These are phyloP conservation scores for Coleophora deauratella DNA, from an alignment of 2,888 invertebrate genomes.

Conservation along the genomic window DNA sequence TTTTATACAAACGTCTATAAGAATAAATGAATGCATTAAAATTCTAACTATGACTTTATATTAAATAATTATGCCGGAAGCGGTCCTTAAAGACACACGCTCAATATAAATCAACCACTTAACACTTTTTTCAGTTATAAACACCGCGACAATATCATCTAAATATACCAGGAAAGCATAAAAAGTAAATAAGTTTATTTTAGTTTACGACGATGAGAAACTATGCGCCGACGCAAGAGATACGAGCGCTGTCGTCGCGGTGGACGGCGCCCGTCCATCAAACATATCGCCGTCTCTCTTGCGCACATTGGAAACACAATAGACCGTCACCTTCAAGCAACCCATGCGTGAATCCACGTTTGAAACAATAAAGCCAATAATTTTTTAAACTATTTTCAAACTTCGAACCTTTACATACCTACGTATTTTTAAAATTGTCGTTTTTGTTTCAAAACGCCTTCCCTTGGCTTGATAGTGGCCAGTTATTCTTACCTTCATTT, in stretches of 20 bases:
- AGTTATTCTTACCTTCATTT: conserved; percentile 15
- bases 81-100: conserved; percentile 52
- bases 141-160: conserved; percentile 59
- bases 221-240: conserved; percentile 58
- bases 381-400: conserved; percentile 38
- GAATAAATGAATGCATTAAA: no score
- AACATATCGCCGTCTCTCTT: conserved; percentile 40
- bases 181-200: conserved; percentile 62
- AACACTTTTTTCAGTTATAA: conserved; percentile 60
- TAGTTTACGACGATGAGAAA: conserved; percentile 63
- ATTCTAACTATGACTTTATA: no score
- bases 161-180: conserved; percentile 63
- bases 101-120: conserved; percentile 73
- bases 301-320: conserved; percentile 14
- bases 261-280: conserved; percentile 62
- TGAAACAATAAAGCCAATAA: conserved; percentile 58
- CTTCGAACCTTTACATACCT: conserved; percentile 35
- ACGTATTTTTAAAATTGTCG: conserved; percentile 16
- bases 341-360: conserved; percentile 48
- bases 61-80: conserved; percentile 39
- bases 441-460: conserved; percentile 14
- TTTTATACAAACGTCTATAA: no score
- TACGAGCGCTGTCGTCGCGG: conserved; percentile 52
- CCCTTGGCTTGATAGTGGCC: conserved; percentile 13
- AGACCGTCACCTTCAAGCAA: conserved; percentile 29